A percentile compares a stretch with the other conserved stretches of the same genome.
Evolutionary conservation across 2,797 vertebrate species (phyloP).

Genomic region (Lophotriccus pileatus): DNA sequence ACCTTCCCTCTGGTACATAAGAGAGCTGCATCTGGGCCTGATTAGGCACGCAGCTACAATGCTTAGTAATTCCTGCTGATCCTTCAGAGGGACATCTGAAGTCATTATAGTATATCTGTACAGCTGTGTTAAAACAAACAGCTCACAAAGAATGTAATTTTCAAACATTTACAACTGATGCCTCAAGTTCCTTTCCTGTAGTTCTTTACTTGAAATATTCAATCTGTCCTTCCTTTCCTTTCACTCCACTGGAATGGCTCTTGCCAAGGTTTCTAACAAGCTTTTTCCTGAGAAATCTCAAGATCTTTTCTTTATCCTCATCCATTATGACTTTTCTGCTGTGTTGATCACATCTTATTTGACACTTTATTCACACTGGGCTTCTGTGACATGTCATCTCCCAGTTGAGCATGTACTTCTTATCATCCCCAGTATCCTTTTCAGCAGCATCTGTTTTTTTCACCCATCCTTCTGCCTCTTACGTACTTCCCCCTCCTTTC

Average conservation of each 20-base stretch:
- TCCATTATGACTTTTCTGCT: background rate
- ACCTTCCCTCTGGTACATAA: background rate
- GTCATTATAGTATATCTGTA: slow-evolving; percentile 41
- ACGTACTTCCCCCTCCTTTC: background rate
- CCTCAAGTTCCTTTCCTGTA: slow-evolving; percentile 56
- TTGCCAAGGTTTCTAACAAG: slow-evolving; percentile 21
- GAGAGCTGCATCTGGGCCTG: background rate
- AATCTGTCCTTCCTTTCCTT: slow-evolving; percentile 43
- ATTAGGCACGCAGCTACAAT: background rate
- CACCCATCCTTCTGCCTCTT: background rate
- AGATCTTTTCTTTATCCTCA: background rate
- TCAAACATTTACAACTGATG: slow-evolving; percentile 63
- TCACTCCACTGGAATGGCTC: background rate
- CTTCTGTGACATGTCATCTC: background rate
- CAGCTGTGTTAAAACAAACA: slow-evolving; percentile 67
- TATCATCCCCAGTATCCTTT: background rate
- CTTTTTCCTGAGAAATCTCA: slow-evolving; percentile 17
- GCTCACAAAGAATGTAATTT: slow-evolving; percentile 61
- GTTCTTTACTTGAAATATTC: slow-evolving; percentile 49
- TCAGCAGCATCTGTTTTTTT: background rate
- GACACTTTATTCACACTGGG: background rate
- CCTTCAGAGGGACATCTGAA: slow-evolving; percentile 39
- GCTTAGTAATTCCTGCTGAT: slow-evolving; percentile 16
- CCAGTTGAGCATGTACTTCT: background rate
- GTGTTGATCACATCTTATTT: background rate